phyloP scores from a whole-genome alignment of 2,888 invertebrate genomes.

The Trachelus iudaicus region DNA sequence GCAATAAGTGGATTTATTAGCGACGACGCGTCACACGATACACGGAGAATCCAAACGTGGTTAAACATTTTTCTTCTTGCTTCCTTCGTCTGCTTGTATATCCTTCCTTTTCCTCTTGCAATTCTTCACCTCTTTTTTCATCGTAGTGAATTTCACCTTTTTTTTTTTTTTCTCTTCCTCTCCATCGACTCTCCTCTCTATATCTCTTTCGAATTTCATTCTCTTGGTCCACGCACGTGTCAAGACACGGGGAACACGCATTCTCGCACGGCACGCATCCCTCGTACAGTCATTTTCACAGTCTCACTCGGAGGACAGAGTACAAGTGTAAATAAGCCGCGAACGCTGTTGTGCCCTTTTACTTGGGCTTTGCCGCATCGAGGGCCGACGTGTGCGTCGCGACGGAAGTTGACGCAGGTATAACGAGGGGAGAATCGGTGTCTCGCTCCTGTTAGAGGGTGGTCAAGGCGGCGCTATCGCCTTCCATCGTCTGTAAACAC shows the following conservation, averaged over 20 bases:
- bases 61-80: background rate
- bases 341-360: background rate
- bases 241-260: background rate
- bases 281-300: background rate
- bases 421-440: conserved; percentile 37
- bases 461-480: conserved; percentile 63
- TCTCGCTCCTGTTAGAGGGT: conserved; percentile 65
- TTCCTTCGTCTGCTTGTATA: background rate
- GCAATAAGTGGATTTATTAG: conserved; percentile 22
- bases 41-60: background rate
- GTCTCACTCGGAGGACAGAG: background rate
- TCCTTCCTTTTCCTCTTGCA: background rate
- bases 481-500: conserved; percentile 64
- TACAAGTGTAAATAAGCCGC: background rate
- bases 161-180: too few relatives aligned
- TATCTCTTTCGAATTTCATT: background rate
- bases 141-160: background rate
- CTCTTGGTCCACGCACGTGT: background rate
- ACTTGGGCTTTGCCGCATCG: conserved; percentile 18
- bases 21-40: background rate
- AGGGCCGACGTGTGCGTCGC: conserved; percentile 16
- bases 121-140: background rate
- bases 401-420: conserved; percentile 19
- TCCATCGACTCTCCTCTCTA: background rate
- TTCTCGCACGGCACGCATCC: background rate